phyloP scores from a whole-genome alignment of 2,888 invertebrate genomes.

The Alentia gelatinosa region DNA sequence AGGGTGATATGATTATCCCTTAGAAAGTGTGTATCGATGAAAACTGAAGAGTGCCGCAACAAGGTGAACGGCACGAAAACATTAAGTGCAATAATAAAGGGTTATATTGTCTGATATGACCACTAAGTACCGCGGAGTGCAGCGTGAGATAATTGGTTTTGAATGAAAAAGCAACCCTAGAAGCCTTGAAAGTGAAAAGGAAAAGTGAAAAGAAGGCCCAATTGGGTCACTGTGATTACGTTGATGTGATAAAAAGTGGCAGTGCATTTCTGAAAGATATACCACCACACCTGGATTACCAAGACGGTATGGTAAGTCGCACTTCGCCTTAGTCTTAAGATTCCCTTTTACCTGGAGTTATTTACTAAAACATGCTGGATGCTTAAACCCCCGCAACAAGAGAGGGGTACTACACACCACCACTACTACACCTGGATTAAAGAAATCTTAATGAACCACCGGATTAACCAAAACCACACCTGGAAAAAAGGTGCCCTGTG shows the following conservation, averaged over 20 bases:
- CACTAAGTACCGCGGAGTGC: too few relatives aligned
- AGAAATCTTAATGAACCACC: neutral
- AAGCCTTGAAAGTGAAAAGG: neutral
- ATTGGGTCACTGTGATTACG: neutral
- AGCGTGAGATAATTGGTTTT: neutral
- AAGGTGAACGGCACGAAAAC: too few relatives aligned
- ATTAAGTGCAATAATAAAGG: too few relatives aligned
- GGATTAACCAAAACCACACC: neutral
- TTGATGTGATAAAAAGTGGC: neutral
- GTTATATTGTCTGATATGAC: too few relatives aligned
- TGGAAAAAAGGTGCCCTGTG: neutral
- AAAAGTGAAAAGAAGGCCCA: neutral
- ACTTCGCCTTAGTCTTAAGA: slow-evolving; percentile 8
- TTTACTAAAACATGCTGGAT: neutral
- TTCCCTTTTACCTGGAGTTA: slow-evolving; percentile 32
- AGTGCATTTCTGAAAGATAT: neutral
- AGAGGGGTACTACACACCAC: neutral
- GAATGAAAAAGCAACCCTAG: neutral
- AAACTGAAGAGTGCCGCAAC: too few relatives aligned
- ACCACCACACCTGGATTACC: neutral
- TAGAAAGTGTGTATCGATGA: too few relatives aligned
- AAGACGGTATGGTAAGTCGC: neutral
- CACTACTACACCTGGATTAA: neutral
- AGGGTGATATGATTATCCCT: too few relatives aligned
- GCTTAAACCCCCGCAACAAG: neutral